A percentile compares a stretch with the other conserved stretches of the same genome.
Evolutionary conservation across 1,140 invertebrate genomes (phyloP).

Genomic region (Plectus sambesii): DNA sequence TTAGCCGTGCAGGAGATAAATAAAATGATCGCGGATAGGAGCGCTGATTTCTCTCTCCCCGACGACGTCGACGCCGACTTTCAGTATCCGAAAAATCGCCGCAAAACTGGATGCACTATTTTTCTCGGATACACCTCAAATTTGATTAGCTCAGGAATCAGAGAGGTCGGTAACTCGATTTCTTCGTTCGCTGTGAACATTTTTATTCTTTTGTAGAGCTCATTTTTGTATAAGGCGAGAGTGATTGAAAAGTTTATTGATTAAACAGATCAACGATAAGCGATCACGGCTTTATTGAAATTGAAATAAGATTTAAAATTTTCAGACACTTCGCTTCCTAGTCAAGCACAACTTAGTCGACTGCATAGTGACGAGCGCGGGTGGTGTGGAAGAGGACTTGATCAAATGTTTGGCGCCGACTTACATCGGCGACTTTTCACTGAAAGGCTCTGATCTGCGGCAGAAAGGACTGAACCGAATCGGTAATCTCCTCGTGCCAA

Average conservation of each 20-base stretch:
- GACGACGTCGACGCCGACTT: conserved; percentile 28
- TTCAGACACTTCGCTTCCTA: conserved; percentile 55
- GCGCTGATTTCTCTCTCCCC: conserved; percentile 15
- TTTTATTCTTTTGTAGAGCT: conserved; percentile 7
- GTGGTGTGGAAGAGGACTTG: conserved; percentile 95
- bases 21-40: conserved; percentile 34
- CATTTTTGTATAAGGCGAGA: no score
- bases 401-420: conserved; percentile 95
- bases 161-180: conserved; percentile 73
- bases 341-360: conserved; percentile 85
- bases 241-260: no score
- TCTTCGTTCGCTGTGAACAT: conserved; percentile 1
- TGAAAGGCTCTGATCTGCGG: conserved; percentile 53
- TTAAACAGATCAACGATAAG: no score
- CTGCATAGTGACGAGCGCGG: conserved; percentile 91
- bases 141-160: conserved; percentile 81
- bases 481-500: conserved; percentile 92
- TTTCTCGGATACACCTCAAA: conserved; percentile 97
- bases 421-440: conserved; percentile 60
- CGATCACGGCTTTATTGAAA: no score
- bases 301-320: conserved; percentile 5
- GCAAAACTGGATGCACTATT: conserved; percentile 75
- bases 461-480: conserved; percentile 87
- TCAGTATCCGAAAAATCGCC: conserved; percentile 52
- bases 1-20: conserved; percentile 57